Evolutionary conservation across 2,113 vertebrate genomes (phyloP).

Genomic region (Salvelinus sp.): DNA sequence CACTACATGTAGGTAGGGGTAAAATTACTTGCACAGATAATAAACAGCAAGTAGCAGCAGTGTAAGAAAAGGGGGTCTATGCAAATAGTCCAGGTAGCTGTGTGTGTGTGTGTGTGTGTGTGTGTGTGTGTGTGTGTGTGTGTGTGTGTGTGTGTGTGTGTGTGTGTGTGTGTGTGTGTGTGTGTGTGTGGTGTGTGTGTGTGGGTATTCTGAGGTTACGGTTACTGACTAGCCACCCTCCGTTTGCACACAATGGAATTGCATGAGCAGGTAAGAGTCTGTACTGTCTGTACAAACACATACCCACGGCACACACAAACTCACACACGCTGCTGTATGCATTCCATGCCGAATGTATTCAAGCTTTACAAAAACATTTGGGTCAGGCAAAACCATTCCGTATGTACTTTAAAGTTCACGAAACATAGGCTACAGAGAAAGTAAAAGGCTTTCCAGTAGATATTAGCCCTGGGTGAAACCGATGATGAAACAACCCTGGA

Average conservation of each 20-base stretch:
- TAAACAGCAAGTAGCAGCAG: too few relatives aligned
- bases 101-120: background rate
- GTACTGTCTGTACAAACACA: background rate
- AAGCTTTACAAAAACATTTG: background rate
- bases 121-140: background rate
- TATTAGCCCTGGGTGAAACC: background rate
- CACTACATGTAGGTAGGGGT: slow-evolving; percentile 46
- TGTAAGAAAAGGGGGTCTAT: too few relatives aligned
- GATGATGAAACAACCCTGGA: too few relatives aligned
- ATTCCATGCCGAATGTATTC: background rate
- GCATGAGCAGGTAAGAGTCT: background rate
- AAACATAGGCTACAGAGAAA: background rate
- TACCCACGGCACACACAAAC: background rate
- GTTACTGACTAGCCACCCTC: slow-evolving; percentile 13
- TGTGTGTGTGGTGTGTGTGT: too few relatives aligned
- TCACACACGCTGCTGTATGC: background rate
- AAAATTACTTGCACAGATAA: too few relatives aligned
- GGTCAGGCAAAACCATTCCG: background rate
- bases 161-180: background rate
- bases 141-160: background rate
- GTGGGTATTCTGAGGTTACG: slow-evolving; percentile 58
- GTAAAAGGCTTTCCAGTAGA: background rate
- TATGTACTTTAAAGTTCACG: background rate
- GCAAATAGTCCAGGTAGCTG: background rate
- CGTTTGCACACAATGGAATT: background rate